These are phyloP conservation scores for Apoda limacodes DNA, from an alignment of 2,888 invertebrate species.

Conservation along the genomic window DNA sequence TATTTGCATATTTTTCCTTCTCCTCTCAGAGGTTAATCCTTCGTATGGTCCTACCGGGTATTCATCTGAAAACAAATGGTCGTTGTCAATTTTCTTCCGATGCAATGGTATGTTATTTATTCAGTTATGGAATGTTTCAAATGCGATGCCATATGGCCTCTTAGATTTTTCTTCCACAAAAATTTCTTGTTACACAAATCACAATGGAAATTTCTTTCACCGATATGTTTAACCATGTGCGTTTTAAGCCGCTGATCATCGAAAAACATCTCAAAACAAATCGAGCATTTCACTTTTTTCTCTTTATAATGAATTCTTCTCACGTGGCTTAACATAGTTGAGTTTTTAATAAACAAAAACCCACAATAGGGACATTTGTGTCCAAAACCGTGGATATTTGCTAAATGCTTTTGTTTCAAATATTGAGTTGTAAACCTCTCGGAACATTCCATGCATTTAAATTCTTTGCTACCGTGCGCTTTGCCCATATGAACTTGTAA, in stretches of 20 bases:
- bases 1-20: constrained; percentile 50
- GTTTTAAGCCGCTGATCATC: constrained; percentile 37
- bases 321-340: constrained; percentile 42
- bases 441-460: constrained; percentile 35
- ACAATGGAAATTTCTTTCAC: constrained; percentile 64
- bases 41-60: constrained; percentile 34
- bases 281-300: constrained; percentile 41
- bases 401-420: constrained; percentile 37
- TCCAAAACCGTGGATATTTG: constrained; percentile 34
- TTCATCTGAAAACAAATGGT: constrained; percentile 58
- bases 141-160: constrained; percentile 58
- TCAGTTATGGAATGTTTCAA: constrained; percentile 1
- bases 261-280: constrained; percentile 43
- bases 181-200: constrained; percentile 69
- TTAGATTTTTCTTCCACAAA: constrained; percentile 68
- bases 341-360: constrained; percentile 40
- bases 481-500: constrained; percentile 36
- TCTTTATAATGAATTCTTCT: constrained; percentile 45
- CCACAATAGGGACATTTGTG: constrained; percentile 42
- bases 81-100: constrained; percentile 33
- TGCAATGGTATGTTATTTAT: constrained; percentile 12
- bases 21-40: constrained; percentile 36
- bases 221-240: constrained; percentile 61
- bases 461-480: constrained; percentile 34
- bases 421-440: constrained; percentile 44